Percentiles rank a stretch among this genome's conserved stretches.
These are phyloP conservation scores for Leptopilina clavipes DNA, from an alignment of 1,140 invertebrate genomes.

Conservation along the genomic window DNA sequence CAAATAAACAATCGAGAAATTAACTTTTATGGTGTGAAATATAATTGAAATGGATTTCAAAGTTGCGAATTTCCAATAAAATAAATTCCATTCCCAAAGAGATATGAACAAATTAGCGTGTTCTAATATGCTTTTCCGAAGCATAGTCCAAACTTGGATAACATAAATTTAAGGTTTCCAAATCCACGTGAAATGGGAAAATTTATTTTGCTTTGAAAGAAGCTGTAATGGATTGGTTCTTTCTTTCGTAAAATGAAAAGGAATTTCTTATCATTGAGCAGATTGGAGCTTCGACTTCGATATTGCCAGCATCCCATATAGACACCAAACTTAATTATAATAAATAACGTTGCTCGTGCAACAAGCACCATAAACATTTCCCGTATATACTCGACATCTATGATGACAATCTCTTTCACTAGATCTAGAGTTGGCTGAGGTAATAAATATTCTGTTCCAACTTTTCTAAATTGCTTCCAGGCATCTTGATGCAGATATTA, in stretches of 20 bases:
- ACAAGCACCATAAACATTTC: slow-evolving; percentile 15
- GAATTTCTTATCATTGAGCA: slow-evolving; percentile 21
- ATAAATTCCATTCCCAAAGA: no score
- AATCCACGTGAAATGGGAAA: background rate
- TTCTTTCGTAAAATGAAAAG: slow-evolving; percentile 4
- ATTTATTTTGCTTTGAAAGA: background rate
- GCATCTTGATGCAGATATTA: slow-evolving; percentile 22
- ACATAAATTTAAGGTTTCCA: background rate
- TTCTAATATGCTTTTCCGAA: no score
- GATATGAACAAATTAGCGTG: no score
- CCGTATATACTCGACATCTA: slow-evolving; percentile 10
- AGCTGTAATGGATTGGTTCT: slow-evolving; percentile 4
- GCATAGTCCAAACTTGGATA: background rate
- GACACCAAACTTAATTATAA: slow-evolving; percentile 40
- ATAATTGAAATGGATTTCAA: no score
- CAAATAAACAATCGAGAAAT: no score
- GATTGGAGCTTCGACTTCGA: no score
- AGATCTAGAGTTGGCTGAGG: slow-evolving; percentile 1
- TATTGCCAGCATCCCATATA: slow-evolving; percentile 15
- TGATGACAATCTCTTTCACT: background rate
- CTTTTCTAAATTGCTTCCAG: slow-evolving; percentile 10
- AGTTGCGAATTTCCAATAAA: no score
- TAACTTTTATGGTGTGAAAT: no score
- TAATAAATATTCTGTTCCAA: slow-evolving; percentile 18
- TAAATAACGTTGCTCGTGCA: slow-evolving; percentile 37